phyloP scores from a whole-genome alignment of 2,797 vertebrate genomes.

The Columba guinea region DNA sequence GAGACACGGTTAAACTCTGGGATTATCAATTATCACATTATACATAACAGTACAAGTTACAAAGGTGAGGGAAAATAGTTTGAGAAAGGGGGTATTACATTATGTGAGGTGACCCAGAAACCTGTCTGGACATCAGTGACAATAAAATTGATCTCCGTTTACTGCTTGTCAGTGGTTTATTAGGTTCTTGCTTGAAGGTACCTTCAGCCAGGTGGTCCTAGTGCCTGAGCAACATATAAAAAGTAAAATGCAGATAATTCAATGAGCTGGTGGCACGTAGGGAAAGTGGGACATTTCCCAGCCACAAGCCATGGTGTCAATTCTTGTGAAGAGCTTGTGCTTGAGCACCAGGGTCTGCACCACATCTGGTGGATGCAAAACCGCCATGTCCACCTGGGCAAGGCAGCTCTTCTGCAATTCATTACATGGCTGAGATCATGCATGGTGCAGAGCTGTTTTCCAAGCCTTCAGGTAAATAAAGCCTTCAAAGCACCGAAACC shows the following conservation, averaged over 20 bases:
- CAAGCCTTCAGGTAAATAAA: conserved; percentile 42
- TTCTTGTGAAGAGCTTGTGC: not conserved
- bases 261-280: not conserved
- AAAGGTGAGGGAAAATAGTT: not conserved
- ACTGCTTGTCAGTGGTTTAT: not conserved
- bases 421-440: not conserved
- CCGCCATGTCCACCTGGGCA: not conserved
- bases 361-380: rapidly evolving
- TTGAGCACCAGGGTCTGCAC: not conserved
- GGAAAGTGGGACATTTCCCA: not conserved
- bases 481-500: not conserved
- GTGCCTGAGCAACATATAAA: not conserved
- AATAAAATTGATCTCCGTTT: not conserved
- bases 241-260: not conserved
- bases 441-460: not conserved
- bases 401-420: not conserved
- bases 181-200: too few relatives aligned
- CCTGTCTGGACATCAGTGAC: rapidly evolving
- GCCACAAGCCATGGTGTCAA: not conserved
- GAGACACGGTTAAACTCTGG: not conserved
- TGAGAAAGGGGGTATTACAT: not conserved
- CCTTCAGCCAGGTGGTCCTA: not conserved
- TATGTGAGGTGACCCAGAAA: not conserved
- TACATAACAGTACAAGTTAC: not conserved
- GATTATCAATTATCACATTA: not conserved